A percentile compares a stretch with the other conserved stretches of the same genome.
phyloP scores from a whole-genome alignment of 2,888 invertebrate genomes.

The Nephrotoma appendiculata region DNA sequence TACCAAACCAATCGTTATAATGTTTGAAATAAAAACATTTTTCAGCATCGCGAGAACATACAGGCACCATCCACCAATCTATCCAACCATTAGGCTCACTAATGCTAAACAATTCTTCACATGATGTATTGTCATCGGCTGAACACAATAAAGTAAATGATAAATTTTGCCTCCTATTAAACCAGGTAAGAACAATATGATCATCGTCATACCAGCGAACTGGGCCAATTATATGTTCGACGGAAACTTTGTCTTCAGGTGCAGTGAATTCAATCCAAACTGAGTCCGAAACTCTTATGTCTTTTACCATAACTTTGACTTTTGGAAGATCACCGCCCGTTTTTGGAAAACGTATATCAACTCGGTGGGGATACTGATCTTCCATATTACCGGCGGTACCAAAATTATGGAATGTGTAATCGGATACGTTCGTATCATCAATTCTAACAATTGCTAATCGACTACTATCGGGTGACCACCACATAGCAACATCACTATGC shows the following conservation, averaged over 20 bases:
- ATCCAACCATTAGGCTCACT: constrained; percentile 56
- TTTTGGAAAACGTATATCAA: constrained; percentile 57
- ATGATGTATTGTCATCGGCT: constrained; percentile 11
- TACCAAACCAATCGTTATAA: constrained; percentile 31
- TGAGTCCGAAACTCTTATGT: constrained; percentile 17
- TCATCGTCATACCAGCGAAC: constrained; percentile 60
- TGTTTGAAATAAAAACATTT: constrained; percentile 25
- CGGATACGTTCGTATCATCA: constrained; percentile 51
- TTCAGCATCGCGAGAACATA: neutral
- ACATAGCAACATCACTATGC: constrained; percentile 52
- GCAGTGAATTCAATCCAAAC: constrained; percentile 33
- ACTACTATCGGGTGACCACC: constrained; percentile 60
- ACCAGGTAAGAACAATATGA: constrained; percentile 58
- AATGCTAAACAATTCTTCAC: constrained; percentile 16
- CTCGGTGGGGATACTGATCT: constrained; percentile 51
- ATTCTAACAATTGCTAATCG: constrained; percentile 58
- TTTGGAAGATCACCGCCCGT: constrained; percentile 19
- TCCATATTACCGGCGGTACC: constrained; percentile 41
- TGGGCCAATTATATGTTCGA: constrained; percentile 50
- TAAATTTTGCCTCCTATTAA: constrained; percentile 72
- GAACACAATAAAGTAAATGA: constrained; percentile 22
- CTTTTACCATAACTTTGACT: constrained; percentile 40
- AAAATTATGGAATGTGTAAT: constrained; percentile 49
- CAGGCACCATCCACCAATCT: constrained; percentile 26
- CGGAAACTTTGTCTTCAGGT: constrained; percentile 37